Evolutionary conservation across 2,888 invertebrate genomes (phyloP), one percentile per base, ranked within the genome.

Genomic region (Coecobrya sp.): DNA sequence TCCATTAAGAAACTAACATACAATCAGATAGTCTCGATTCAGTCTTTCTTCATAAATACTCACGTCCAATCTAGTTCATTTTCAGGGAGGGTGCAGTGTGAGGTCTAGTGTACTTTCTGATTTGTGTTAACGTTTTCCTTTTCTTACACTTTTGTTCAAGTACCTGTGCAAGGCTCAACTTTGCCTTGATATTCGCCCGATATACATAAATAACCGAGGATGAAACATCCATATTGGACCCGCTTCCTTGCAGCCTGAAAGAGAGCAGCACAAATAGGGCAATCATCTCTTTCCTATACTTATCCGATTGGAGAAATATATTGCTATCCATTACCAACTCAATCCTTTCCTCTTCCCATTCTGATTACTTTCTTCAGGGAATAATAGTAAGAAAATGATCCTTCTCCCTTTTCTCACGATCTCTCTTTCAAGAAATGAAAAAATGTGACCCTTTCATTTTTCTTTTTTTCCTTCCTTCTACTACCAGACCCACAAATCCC

Each of bases 281-380:
- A 70, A 70, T 70, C 70, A 65, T 65, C 65, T 65, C 25, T 85
- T 70, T 30, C 19, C 70, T 62, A 55, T 70, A 70, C 70, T 86
- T 52, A 19, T 27, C 10, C 86, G 55, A 86, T 86, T 73, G 45
- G 55, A 86, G 70, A 86, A 86, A 86, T 86, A 86, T 86, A 36
- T 36, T 52, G 70, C 73, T 73, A n/a, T 49, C 86, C 65, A 86
- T 86, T 86, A 86, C 25, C 49, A 52, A 10, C 52, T 70, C 49
- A 86, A 52, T 84, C 62, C 59, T 45, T 84, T 7, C 42, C 65
- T 13, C 16, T 65, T 19, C 25, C 70, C 86, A 36, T 49, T 70
- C 70, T 86, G 70, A 86, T 86, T 70, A 70, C 70, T 68, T 70
- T 86, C 62, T 62, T 22, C 8, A n/a, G 68, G 49, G 70, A 86